phyloP scores from a whole-genome alignment of 1,140 invertebrate genomes.

The Eufriesea mexicana region DNA sequence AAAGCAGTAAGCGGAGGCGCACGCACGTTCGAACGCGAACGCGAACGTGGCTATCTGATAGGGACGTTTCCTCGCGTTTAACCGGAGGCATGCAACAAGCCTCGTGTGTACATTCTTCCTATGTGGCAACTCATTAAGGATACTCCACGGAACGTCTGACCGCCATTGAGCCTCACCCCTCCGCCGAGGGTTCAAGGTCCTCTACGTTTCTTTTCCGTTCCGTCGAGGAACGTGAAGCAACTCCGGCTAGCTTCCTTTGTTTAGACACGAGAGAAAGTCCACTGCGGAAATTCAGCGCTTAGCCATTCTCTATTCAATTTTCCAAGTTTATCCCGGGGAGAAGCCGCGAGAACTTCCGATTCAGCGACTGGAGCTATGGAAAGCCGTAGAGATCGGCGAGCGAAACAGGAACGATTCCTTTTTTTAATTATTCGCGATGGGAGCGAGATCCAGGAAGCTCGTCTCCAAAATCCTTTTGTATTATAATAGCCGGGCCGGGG shows the following conservation, averaged over 20 bases:
- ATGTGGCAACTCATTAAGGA: constrained; percentile 70
- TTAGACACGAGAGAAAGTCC: neutral
- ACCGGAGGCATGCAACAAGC: constrained; percentile 71
- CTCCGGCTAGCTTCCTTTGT: neutral
- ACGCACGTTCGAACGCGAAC: constrained; percentile 70
- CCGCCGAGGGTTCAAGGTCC: constrained; percentile 56
- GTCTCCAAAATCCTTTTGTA: constrained; percentile 71
- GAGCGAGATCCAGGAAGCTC: constrained; percentile 1
- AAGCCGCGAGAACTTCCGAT: no score
- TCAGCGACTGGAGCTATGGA: no score
- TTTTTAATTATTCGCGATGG: constrained; percentile 25
- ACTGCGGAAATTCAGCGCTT: neutral
- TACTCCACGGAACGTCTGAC: constrained; percentile 26
- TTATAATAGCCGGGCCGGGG: constrained; percentile 68
- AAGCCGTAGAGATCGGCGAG: no score
- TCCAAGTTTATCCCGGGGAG: no score
- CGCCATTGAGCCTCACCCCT: constrained; percentile 64
- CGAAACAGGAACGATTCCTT: neutral
- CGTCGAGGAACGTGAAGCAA: neutral
- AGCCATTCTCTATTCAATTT: neutral
- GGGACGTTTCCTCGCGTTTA: constrained; percentile 75
- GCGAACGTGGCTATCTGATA: constrained; percentile 71
- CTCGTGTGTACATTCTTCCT: constrained; percentile 66
- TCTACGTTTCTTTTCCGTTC: constrained; percentile 8
- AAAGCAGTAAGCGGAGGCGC: constrained; percentile 71